These are phyloP conservation scores for Danionella cerebrum DNA, from an alignment of 2,113 vertebrate species.

Conservation along the genomic window DNA sequence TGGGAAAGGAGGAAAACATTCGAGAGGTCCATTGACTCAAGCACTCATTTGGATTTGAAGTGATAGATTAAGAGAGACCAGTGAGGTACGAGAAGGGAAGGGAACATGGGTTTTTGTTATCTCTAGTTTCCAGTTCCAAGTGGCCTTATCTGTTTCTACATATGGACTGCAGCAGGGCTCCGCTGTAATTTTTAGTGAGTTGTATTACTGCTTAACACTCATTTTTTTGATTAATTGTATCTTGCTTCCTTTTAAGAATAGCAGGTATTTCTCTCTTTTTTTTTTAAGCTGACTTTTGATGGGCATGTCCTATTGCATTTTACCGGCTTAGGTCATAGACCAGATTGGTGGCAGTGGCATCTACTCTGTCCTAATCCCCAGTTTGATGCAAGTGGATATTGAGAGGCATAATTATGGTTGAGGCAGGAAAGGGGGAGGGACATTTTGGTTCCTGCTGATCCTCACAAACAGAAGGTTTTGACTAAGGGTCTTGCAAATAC, in stretches of 20 bases:
- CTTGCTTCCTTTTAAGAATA: no score
- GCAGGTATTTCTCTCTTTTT: background rate
- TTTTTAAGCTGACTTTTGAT: background rate
- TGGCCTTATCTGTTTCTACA: slow-evolving; percentile 16
- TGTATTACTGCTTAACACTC: background rate
- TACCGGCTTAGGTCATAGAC: background rate
- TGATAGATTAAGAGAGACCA: no score
- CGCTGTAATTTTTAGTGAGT: background rate
- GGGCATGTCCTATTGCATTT: background rate
- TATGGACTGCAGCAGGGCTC: slow-evolving; percentile 20
- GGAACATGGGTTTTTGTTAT: slow-evolving; percentile 46
- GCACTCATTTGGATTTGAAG: background rate
- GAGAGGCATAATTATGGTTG: slow-evolving; percentile 12
- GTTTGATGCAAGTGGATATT: slow-evolving; percentile 11
- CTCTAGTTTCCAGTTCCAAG: background rate
- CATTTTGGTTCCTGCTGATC: slow-evolving; percentile 18
- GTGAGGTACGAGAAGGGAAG: background rate
- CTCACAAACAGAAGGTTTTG: background rate
- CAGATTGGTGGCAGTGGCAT: background rate
- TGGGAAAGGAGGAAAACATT: no score
- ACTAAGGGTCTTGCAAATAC: background rate
- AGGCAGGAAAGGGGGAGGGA: slow-evolving; percentile 17
- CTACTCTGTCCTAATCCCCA: slow-evolving; percentile 24
- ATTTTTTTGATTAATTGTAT: no score
- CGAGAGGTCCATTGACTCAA: slow-evolving; percentile 2